phyloP scores from a whole-genome alignment of 23 tunicate species.

The Botrylloides violaceus region DNA sequence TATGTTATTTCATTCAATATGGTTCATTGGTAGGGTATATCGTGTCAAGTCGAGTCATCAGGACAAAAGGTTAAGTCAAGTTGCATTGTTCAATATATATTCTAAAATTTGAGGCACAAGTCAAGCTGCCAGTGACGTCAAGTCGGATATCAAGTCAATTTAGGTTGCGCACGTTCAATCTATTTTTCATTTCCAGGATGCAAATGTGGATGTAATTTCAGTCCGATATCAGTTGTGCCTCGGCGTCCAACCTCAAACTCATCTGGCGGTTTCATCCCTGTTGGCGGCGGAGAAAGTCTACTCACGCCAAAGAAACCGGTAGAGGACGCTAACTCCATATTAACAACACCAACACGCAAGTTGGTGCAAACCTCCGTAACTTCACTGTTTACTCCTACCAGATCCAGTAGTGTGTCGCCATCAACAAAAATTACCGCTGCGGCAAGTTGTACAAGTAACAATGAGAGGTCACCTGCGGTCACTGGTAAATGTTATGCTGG shows the following conservation, averaged over 20 bases:
- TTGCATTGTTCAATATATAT: too few relatives aligned
- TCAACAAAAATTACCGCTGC: neutral
- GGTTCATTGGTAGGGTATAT: too few relatives aligned
- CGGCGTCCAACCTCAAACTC: neutral
- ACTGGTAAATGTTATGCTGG: slow-evolving; percentile 14
- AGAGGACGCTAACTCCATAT: neutral
- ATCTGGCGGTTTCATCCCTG: neutral
- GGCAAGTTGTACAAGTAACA: neutral
- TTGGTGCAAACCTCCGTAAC: neutral
- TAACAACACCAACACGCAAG: neutral
- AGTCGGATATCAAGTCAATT: too few relatives aligned
- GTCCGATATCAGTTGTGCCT: neutral
- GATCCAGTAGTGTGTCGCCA: neutral
- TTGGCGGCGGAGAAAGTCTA: neutral
- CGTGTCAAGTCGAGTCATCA: too few relatives aligned
- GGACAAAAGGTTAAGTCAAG: too few relatives aligned
- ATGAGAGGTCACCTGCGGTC: neutral
- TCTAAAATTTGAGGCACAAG: too few relatives aligned
- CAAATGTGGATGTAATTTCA: neutral
- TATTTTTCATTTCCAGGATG: too few relatives aligned
- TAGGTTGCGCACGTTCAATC: too few relatives aligned
- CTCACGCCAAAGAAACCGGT: neutral
- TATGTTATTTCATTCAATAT: too few relatives aligned
- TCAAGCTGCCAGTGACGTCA: too few relatives aligned
- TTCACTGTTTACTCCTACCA: neutral